phyloP scores from a whole-genome alignment of 2,888 invertebrate genomes.

The Spicauda simplicius region DNA sequence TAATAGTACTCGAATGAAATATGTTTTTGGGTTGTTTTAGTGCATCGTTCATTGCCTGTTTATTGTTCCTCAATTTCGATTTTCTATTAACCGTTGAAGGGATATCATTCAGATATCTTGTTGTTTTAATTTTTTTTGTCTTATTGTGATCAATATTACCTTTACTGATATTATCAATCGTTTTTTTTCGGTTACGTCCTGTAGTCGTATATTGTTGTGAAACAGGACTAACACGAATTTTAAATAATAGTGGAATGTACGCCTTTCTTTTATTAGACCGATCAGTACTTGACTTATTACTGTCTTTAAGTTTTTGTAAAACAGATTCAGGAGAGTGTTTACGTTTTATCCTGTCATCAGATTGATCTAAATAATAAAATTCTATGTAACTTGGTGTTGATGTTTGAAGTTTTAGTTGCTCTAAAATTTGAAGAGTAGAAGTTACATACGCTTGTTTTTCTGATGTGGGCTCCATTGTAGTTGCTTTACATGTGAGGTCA shows the following conservation, averaged over 20 bases:
- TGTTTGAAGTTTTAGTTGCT: conserved; percentile 35
- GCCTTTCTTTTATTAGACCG: neutral
- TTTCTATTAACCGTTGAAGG: conserved; percentile 1
- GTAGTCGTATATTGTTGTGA: neutral
- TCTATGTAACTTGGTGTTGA: conserved; percentile 69
- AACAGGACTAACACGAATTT: conserved; percentile 8
- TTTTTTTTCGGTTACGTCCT: neutral
- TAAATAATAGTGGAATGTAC: conserved; percentile 3
- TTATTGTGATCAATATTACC: neutral
- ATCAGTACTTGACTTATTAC: neutral
- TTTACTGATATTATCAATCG: conserved; percentile 5
- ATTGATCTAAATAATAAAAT: conserved; percentile 71
- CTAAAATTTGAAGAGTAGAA: neutral
- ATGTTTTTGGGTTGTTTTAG: neutral
- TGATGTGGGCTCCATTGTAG: conserved; percentile 34
- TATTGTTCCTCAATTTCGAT: neutral
- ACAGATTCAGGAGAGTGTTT: conserved; percentile 19
- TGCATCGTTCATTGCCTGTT: neutral
- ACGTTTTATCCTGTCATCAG: conserved; percentile 44
- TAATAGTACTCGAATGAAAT: neutral
- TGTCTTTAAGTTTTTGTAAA: conserved; percentile 5
- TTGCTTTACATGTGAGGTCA: conserved; percentile 30
- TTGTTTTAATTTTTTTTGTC: conserved; percentile 2
- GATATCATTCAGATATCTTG: neutral
- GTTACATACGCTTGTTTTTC: neutral